Base-by-base conservation (phyloP, 1,140 invertebrate species). In the Brachionus angularis region DNA sequence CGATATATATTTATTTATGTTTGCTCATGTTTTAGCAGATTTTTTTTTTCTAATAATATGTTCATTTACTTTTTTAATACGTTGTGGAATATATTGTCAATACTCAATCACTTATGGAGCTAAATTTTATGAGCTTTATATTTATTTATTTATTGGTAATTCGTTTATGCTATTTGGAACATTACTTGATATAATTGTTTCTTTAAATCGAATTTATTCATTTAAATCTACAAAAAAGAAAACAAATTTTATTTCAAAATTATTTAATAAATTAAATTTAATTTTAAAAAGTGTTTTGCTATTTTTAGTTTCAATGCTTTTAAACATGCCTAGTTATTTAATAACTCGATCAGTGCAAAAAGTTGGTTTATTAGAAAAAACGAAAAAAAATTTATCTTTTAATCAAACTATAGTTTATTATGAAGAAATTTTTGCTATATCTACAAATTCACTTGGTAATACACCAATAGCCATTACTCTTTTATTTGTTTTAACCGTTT, bases 101-200 rank as follows among this genome's bases (percentile, higher is more conserved):
- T 34, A 25, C 21, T 39, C 18, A n/a, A 33, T n/a, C 23, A 67
- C 42, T 21, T 67, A 49, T 47, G 42, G 1, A 34, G 25, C 62
- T 4, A 67, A 67, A 47, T 47, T 67, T 36, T 67, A 67, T 34
- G 62, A 67, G 47, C 16, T 33, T 23, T 67, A 67, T 42, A 67
- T 67, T 25, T 67, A 67, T 50, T 16, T 67, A 25, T 67, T 67
- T 29, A 16, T 67, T 21, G 62, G 62, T 12, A 67, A 27, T 21
- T 25, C 62, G 18, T 2, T 67, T 47, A 21, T 67, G 21, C 16
- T 67, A 18, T 18, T 67, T 23, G 29, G 31, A n/a, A 25, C 62
- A 34, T 67, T 67, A 18, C 29, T 67, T 34, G 62, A 67, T 18
- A 50, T 67, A 18, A 1, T 49, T 3, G 21, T 67, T 18, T 25